These are phyloP conservation scores for Hydrolagus colliei DNA, from an alignment of 2,797 vertebrate species.

Conservation along the genomic window DNA sequence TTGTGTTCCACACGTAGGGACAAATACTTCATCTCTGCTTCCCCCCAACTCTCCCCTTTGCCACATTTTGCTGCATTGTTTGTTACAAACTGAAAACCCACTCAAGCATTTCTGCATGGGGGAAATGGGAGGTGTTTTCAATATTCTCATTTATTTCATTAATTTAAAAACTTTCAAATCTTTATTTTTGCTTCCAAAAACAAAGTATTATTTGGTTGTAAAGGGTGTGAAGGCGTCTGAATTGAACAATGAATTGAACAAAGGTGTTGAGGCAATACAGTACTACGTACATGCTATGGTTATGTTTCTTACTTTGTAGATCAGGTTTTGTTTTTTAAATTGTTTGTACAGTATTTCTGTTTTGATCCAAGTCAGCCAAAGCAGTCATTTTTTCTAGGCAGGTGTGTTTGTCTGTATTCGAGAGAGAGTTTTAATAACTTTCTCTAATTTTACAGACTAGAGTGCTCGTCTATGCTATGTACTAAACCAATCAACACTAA, in stretches of 20 bases:
- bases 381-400: neutral
- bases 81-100: neutral
- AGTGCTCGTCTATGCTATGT: slow-evolving; percentile 3
- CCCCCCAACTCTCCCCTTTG: no score
- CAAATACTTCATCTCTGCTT: slow-evolving; percentile 20
- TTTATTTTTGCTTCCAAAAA: neutral
- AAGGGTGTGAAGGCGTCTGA: neutral
- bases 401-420: neutral
- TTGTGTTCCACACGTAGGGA: neutral
- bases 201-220: neutral
- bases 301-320: neutral
- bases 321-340: neutral
- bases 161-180: slow-evolving; percentile 4
- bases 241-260: neutral
- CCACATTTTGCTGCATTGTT: neutral
- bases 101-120: slow-evolving; percentile 24
- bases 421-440: slow-evolving; percentile 2
- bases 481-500: slow-evolving; percentile 9
- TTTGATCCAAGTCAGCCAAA: neutral
- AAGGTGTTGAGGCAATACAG: neutral
- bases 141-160: slow-evolving; percentile 7
- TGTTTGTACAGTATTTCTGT: neutral
- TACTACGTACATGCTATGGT: neutral
- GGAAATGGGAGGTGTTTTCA: neutral
- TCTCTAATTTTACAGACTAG: slow-evolving; percentile 16